Conservation (phyloP, 1,140 invertebrate genomes). For the Melipona quadrifasciata region DNA sequence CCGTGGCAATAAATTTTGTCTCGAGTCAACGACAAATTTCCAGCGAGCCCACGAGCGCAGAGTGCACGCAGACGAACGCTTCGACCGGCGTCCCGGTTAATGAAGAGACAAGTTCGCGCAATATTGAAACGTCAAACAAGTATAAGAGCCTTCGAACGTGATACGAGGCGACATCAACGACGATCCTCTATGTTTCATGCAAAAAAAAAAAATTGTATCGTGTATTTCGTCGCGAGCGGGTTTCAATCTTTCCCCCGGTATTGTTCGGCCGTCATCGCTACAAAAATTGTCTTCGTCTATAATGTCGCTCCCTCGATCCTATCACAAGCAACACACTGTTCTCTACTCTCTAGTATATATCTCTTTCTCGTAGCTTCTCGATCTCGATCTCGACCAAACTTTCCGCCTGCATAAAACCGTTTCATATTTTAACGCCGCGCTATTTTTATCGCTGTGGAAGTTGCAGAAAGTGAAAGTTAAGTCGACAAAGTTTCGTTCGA, state of each 20-base stretch:
- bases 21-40: no score
- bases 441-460: no score
- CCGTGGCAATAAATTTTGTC: no score
- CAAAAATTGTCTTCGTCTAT: background rate
- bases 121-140: conserved; percentile 26
- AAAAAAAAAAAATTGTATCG: background rate
- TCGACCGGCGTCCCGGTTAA: conserved; percentile 22
- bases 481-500: background rate
- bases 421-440: no score
- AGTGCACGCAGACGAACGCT: no score
- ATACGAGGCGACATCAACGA: conserved; percentile 43
- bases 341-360: conserved; percentile 6
- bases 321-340: conserved; percentile 44
- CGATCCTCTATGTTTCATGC: conserved; percentile 26
- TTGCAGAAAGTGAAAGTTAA: no score
- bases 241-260: background rate
- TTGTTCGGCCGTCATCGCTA: background rate
- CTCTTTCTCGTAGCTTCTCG: conserved; percentile 21
- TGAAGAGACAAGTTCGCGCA: conserved; percentile 18
- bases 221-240: background rate
- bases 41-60: no score
- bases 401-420: no score
- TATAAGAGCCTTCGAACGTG: conserved; percentile 29
- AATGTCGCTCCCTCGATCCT: conserved; percentile 38
- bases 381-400: background rate